These are phyloP conservation scores for Lordiphosa stackelbergi DNA, from an alignment of 1,140 invertebrate genomes.

Conservation along the genomic window DNA sequence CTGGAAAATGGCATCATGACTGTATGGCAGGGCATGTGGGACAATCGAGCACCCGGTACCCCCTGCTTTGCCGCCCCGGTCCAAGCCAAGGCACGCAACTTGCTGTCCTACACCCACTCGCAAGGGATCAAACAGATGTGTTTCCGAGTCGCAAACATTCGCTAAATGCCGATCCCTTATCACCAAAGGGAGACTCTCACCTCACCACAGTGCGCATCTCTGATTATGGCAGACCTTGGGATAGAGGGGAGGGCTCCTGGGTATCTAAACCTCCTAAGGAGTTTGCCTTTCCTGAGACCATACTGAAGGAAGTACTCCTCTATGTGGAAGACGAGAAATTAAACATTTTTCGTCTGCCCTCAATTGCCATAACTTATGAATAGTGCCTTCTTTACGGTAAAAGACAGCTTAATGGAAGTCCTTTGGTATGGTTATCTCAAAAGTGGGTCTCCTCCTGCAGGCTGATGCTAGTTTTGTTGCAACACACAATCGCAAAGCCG, in stretches of 20 bases:
- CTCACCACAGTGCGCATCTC: conserved; percentile 68
- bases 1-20: conserved; percentile 97
- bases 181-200: conserved; percentile 73
- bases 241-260: conserved; percentile 84
- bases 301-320: conserved; percentile 95
- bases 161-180: conserved; percentile 57
- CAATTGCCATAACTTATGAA: conserved; percentile 69
- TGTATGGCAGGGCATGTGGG: conserved; percentile 99
- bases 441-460: conserved; percentile 28
- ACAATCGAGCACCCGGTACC: conserved; percentile 94
- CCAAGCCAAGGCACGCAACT: conserved; percentile 85
- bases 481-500: conserved; percentile 77
- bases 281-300: conserved; percentile 92
- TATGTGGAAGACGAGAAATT: conserved; percentile 93
- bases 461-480: conserved; percentile 81
- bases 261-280: conserved; percentile 92
- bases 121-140: conserved; percentile 85
- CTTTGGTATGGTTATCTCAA: too few species aligned
- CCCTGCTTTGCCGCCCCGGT: conserved; percentile 95
- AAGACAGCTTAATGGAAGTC: background rate
- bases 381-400: conserved; percentile 82
- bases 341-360: conserved; percentile 79
- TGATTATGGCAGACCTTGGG: conserved; percentile 78
- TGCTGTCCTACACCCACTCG: conserved; percentile 79
- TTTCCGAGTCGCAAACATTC: conserved; percentile 84